Base-by-base conservation (phyloP, 2,113 vertebrate genomes). In the Notechis scutatus region DNA sequence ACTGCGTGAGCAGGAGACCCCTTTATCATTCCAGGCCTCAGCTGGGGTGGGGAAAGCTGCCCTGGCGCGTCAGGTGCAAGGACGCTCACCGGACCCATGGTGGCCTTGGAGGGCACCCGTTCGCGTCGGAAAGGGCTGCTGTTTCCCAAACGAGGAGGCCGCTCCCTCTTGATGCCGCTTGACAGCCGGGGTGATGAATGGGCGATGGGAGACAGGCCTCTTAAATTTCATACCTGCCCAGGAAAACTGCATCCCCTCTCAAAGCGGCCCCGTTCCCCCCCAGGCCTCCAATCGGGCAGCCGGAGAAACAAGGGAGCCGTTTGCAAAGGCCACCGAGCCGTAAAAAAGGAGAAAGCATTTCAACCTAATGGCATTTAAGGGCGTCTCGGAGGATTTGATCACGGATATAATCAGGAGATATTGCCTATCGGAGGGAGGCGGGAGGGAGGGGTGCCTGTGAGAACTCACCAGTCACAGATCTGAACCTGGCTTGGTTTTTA, bases 281-380 rank as follows among this genome's bases (percentile, higher is more conserved):
- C 57, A 94, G 95, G 94, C 96, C 93, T 23, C 92, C 86, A 92
- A 91, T 85, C 50, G 92, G 94, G 92, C 93, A 93, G 89, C 92
- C 55, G 93, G 95, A 88, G 87, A 95, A 90, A 93, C 94, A 93
- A 74, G 94, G 52, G 90, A 92, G 95, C 95, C 90, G 94, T 94
- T 96, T 95, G 95, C 96, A 97, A 96, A 93, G 97, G 95, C 96
- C 95, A 94, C 92, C 88, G 87, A 90, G 93, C 95, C 8, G 4
- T 94, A 94, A 93, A 42, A 93, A 42, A 94, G 88, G 50, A 88
- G 47, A 92, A 92, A 92, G 93, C 94, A 92, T 10, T 92, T 81
- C 92, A 61, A 93, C 89, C 87, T 1, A 93, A 42, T 88, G 15
- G 1, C 89, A 23, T 85, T 59, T 59, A 87, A 50, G 74, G 45